Evolutionary conservation across 2,113 vertebrate species (phyloP).

Genomic region (Empidonax alnorum): DNA sequence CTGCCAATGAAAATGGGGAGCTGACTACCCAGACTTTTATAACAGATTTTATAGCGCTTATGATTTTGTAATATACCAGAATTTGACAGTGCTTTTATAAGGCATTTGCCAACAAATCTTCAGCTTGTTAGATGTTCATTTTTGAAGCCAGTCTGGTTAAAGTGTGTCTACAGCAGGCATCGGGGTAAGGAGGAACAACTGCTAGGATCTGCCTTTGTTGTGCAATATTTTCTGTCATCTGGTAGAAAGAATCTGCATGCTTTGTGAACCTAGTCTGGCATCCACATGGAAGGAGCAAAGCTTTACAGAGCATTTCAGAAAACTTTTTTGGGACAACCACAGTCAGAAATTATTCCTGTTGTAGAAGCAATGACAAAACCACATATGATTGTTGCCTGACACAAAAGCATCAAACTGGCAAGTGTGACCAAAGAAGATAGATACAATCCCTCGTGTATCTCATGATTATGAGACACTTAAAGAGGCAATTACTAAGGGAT

Average conservation of each 20-base stretch:
- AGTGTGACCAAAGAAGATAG: not conserved
- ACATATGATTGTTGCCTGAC: rapidly evolving
- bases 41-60: not conserved
- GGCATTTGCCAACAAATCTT: not conserved
- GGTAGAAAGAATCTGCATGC: not conserved
- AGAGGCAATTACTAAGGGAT: not conserved
- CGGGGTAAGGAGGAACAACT: not conserved
- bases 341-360: not conserved
- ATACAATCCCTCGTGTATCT: not conserved
- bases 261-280: not conserved
- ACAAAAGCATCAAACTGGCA: not conserved
- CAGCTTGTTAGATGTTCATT: not conserved
- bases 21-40: not conserved
- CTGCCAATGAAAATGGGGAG: not conserved
- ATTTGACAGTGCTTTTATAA: not conserved
- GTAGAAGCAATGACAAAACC: not conserved
- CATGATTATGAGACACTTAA: not conserved
- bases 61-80: not conserved
- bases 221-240: not conserved
- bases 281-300: not conserved
- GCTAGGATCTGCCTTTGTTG: not conserved
- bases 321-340: not conserved
- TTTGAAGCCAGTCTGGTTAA: not conserved
- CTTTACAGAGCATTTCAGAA: not conserved
- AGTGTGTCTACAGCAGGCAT: not conserved